Base-by-base conservation (phyloP, 2,797 vertebrate genomes). In the Onychomys leucogaster region DNA sequence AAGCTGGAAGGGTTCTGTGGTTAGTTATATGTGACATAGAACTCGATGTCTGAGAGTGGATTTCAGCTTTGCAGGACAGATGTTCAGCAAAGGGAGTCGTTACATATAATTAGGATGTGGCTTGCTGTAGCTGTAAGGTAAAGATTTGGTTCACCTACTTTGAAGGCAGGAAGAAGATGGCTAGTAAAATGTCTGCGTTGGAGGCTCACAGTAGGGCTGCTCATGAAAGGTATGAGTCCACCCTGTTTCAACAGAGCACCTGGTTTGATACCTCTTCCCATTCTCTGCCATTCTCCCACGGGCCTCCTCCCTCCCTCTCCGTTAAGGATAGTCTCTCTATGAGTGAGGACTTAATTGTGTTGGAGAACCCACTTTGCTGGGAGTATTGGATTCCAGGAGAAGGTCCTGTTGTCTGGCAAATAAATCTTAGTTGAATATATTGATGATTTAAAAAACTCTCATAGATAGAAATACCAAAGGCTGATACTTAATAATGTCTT, bases 401-500 rank as follows among this genome's bases (percentile, higher is more conserved):
- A 14, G 67, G 41, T 89, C 75, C 92, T 86, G 71, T 73, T 57
- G 32, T 67, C 91, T 27, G 65, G 27, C 59, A 69, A n/a, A 69
- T 69, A 94, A 17, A 82, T 85, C 46, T 95, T 34, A 80, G 63
- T 63, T 32, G 46, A 93, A 32, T 94, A 2, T 55, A 67, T 95
- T 96, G 71, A 41, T 77, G n/a, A 27, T 88, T 89, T 46, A 88
- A 93, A 76, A 93, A 93, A 59, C 37, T 27, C 83, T 96, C 52
- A 77, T 89, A 69, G 52, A 32, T 91, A 94, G 80, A 90, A 92
- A 80, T 94, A 80, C 55, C 84, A 67, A 87, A 97, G 57, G 90
- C 19, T 34, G 49, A 73, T 78, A 65, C 65, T 95, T 94, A 94
- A 49, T 89, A 78, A 69, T 94, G 63, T 73, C 92, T 96, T 59